Evolutionary conservation across 2,113 vertebrate species (phyloP).

Genomic region (Falcunculus frontatus): DNA sequence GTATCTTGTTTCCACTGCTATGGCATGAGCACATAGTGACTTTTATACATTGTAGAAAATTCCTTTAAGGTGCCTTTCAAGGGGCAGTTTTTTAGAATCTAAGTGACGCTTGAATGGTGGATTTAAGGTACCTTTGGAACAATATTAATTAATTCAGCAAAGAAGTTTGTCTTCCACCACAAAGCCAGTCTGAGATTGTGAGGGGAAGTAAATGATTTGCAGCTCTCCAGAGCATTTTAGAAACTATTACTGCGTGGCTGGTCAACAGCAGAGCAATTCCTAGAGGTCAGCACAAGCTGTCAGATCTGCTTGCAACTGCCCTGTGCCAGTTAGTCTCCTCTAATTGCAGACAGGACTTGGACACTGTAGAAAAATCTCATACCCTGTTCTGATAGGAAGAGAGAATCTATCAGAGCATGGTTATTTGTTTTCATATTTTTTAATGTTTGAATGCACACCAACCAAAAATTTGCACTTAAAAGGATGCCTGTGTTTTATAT

Average conservation of each 20-base stretch:
- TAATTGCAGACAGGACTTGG: background rate
- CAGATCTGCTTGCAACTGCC: background rate
- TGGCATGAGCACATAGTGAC: background rate
- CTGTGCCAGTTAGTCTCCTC: background rate
- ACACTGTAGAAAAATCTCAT: background rate
- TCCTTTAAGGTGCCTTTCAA: background rate
- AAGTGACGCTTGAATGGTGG: background rate
- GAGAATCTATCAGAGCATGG: background rate
- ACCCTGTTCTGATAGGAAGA: background rate
- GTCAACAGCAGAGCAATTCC: background rate
- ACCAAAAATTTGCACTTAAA: slow-evolving; percentile 53
- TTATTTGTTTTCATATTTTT: slow-evolving; percentile 4
- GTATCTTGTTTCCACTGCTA: background rate
- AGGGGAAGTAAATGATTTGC: background rate
- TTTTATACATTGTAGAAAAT: background rate
- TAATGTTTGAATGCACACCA: background rate
- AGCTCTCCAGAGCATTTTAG: background rate
- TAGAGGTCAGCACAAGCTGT: slow-evolving; percentile 6
- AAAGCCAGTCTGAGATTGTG: background rate
- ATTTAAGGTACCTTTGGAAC: background rate
- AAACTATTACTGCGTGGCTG: background rate
- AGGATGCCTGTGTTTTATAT: background rate
- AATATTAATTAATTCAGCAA: rapidly evolving
- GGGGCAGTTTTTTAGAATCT: rapidly evolving
- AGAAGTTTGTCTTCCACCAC: background rate